Conservation (phyloP, 2,113 vertebrate species). For the Cyprinodon variegatus region DNA sequence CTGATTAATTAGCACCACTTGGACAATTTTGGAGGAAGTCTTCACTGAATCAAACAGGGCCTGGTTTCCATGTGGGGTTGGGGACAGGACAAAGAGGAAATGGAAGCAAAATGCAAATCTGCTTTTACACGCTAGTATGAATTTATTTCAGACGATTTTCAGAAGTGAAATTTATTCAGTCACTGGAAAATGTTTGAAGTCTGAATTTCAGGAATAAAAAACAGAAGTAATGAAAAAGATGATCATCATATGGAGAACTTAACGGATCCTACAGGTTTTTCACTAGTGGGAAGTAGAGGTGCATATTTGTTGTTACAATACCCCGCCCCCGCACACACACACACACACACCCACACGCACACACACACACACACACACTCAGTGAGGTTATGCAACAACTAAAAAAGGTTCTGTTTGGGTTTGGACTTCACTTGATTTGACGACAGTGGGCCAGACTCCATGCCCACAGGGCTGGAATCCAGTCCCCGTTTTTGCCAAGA, state of each 20-base stretch:
- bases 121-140: slow-evolving; percentile 17
- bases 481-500: slow-evolving; percentile 40
- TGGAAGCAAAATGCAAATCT: slow-evolving; percentile 71
- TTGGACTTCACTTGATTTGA: slow-evolving; percentile 43
- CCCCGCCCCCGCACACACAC: slow-evolving; percentile 2
- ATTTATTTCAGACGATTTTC: slow-evolving; percentile 36
- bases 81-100: slow-evolving; percentile 35
- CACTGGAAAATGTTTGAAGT: too few species aligned
- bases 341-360: too few species aligned
- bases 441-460: slow-evolving; percentile 28
- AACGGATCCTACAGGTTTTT: not conserved
- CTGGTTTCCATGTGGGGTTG: slow-evolving; percentile 60
- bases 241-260: not conserved
- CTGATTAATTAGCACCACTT: slow-evolving; percentile 85
- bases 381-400: slow-evolving; percentile 49
- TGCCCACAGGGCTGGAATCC: slow-evolving; percentile 51
- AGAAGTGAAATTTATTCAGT: not conserved
- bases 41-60: slow-evolving; percentile 90
- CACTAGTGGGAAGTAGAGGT: slow-evolving; percentile 19
- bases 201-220: too few species aligned
- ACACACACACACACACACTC: not conserved
- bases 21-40: slow-evolving; percentile 91
- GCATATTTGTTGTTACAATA: slow-evolving; percentile 28
- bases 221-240: too few species aligned
- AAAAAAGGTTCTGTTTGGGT: slow-evolving; percentile 47